Evolutionary conservation across 1,140 invertebrate genomes (phyloP).

Genomic region (Drosophila truncata): DNA sequence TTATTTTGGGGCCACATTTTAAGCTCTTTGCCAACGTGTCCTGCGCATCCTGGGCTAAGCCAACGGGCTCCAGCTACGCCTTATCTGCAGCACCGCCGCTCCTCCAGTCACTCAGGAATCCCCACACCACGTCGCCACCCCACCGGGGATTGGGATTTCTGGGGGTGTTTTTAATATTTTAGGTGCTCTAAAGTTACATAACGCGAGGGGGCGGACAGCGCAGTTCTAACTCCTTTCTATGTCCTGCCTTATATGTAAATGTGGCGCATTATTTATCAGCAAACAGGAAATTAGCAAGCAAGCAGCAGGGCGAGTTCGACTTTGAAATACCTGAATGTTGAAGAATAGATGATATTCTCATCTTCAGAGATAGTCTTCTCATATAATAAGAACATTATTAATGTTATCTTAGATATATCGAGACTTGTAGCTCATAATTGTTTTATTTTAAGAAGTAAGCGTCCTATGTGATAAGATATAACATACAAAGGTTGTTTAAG

Average conservation of each 20-base stretch:
- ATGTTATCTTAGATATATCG: background rate
- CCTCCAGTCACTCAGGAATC: conserved; percentile 42
- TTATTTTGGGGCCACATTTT: conserved; percentile 84
- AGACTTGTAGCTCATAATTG: background rate
- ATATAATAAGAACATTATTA: background rate
- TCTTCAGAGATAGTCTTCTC: background rate
- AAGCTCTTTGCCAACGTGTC: conserved; percentile 81
- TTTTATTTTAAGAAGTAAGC: background rate
- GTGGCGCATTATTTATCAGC: conserved; percentile 77
- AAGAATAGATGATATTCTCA: background rate
- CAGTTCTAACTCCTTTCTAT: conserved; percentile 33
- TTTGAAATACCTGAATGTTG: conserved; percentile 1
- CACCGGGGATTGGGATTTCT: conserved; percentile 33
- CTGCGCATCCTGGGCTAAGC: conserved; percentile 66
- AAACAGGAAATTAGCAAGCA: conserved; percentile 79
- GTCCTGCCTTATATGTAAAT: conserved; percentile 18
- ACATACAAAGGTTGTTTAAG: too few relatives aligned
- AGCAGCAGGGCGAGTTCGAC: background rate
- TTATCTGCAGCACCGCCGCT: conserved; percentile 67
- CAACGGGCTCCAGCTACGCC: conserved; percentile 58
- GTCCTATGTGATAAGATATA: too few relatives aligned
- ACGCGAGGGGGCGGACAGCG: conserved; percentile 48
- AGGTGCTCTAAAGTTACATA: conserved; percentile 80
- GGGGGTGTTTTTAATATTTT: conserved; percentile 79
- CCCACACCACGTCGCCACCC: conserved; percentile 1